Percentiles rank a stretch among this genome's conserved stretches.
Conservation (phyloP, 1,140 invertebrate species). For the Amphibalanus amphitrite region DNA sequence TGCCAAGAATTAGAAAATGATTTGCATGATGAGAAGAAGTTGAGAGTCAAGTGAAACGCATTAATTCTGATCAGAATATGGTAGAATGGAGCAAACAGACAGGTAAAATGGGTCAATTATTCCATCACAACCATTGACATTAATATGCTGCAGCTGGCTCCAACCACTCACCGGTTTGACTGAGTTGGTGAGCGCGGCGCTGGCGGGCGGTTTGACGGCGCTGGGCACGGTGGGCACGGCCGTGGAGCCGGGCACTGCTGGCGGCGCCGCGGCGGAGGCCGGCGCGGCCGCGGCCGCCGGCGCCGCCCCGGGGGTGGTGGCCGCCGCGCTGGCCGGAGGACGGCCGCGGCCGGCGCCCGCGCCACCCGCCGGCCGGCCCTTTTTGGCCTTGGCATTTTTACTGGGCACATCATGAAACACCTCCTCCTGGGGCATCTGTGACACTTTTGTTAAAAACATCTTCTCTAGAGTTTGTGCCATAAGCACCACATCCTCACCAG, state of each 20-base stretch:
- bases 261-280: slow-evolving; percentile 18
- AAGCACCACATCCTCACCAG: slow-evolving; percentile 93
- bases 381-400: slow-evolving; percentile 41
- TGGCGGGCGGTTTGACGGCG: neutral
- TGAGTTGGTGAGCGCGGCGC: neutral
- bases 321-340: slow-evolving; percentile 27
- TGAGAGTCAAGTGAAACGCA: neutral
- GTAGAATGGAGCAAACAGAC: neutral
- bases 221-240: neutral
- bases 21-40: neutral
- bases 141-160: no score
- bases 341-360: slow-evolving; percentile 23
- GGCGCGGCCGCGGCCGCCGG: slow-evolving; percentile 29
- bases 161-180: neutral
- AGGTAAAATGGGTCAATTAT: no score
- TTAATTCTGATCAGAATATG: neutral
- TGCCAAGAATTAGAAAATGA: no score
- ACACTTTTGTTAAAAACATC: slow-evolving; percentile 78
- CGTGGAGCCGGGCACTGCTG: slow-evolving; percentile 12
- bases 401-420: slow-evolving; percentile 22
- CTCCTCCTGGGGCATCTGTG: slow-evolving; percentile 84
- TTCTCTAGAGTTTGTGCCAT: slow-evolving; percentile 98
- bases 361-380: slow-evolving; percentile 18
- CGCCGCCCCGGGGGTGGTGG: slow-evolving; percentile 26
- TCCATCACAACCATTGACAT: no score